Base-by-base conservation (phyloP, 2,797 vertebrate species). In the Propithecus perrieri region DNA sequence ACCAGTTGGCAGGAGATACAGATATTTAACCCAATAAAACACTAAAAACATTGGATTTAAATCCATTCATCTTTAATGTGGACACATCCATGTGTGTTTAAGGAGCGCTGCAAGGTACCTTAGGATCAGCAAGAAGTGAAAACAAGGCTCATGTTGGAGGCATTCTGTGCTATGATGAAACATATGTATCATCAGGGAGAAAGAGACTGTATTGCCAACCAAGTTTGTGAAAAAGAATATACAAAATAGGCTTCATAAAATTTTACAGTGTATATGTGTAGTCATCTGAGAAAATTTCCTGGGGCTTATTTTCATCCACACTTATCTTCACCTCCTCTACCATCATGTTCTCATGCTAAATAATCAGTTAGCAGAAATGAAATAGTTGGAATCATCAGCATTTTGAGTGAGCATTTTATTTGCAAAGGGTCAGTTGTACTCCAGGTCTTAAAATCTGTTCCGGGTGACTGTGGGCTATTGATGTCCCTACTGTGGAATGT, bases 401-500 rank as follows among this genome's bases (percentile, higher is more conserved):
- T 55, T 0, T 72, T 10, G 67, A 95, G 61, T 74, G 89, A 95
- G 33, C 71, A 57, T 94, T 61, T 69, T 41, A 41, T 48, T 87
- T 91, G 81, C n/a, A 71, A 50, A 95, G 89, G 71, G 71, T 92
- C 71, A 90, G 83, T 33, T 86, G 7, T 38, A 41, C 20, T 84
- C 43, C 46, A 75, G 71, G 75, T 50, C 61, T 94, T 74, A 43
- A 61, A 74, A 91, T 78, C 78, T 72, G 11, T 94, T 71, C 80
- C 43, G 5, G 0, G 0, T 78, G 89, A 80, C 94, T 84, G 0
- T 17, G 72, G 63, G 86, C 50, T 74, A 98, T 98, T 98, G 98
- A 98, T 98, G 99, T 97, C 97, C 97, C 98, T 98, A 97, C 98
- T 98, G 98, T 97, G 92, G 92, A 97, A 88, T 98, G 98, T 98